These are phyloP conservation scores for Synergus gifuensis DNA, from an alignment of 2,888 invertebrate species.

Conservation along the genomic window DNA sequence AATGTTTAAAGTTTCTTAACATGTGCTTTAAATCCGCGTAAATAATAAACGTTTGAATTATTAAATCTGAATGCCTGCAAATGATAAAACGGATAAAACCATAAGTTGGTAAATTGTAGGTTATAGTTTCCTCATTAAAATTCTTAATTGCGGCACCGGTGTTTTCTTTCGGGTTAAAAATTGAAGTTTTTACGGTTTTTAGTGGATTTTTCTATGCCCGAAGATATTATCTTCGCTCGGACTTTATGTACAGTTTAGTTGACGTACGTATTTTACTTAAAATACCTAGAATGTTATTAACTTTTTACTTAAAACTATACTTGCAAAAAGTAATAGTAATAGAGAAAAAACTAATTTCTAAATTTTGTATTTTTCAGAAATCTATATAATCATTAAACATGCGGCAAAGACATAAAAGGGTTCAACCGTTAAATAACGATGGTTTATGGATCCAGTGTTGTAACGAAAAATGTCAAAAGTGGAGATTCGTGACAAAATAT, in stretches of 20 bases:
- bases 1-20: background rate
- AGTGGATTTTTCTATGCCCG: background rate
- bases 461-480: constrained; percentile 79
- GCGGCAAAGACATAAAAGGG: constrained; percentile 73
- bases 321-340: background rate
- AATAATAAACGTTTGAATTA: background rate
- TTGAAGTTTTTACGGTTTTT: background rate
- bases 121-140: background rate
- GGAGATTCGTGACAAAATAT: constrained; percentile 80
- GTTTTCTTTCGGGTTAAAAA: background rate
- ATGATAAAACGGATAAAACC: background rate
- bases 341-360: background rate
- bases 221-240: too few species aligned
- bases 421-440: constrained; percentile 76
- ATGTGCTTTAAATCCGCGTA: background rate
- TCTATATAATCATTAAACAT: constrained; percentile 34
- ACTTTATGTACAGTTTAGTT: too few species aligned
- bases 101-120: background rate
- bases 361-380: background rate
- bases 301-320: background rate
- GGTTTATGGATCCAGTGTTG: constrained; percentile 83
- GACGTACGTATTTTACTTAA: too few species aligned
- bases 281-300: too few species aligned
- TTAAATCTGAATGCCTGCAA: background rate
- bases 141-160: background rate